Evolutionary conservation across 2,113 vertebrate genomes (phyloP).

Genomic region (Taxidea taxus): DNA sequence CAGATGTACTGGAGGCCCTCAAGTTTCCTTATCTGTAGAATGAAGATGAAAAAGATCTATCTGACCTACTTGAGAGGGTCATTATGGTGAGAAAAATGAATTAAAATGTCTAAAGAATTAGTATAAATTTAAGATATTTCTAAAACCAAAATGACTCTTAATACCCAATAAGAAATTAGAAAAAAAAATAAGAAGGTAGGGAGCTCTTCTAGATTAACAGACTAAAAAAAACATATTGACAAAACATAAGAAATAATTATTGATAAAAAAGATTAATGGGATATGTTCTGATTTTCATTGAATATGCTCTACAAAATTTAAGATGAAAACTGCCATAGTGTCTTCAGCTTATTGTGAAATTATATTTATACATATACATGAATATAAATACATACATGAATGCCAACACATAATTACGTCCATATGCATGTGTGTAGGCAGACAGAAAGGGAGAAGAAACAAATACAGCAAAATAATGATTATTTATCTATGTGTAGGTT

Average conservation of each 20-base stretch:
- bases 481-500: background rate
- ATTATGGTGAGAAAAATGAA: background rate
- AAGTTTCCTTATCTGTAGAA: background rate
- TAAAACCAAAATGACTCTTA: background rate
- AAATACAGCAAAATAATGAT: background rate
- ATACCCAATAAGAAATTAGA: no score
- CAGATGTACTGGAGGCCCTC: no score
- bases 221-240: background rate
- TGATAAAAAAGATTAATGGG: background rate
- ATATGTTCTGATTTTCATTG: background rate
- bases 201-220: background rate
- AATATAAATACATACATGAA: background rate
- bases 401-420: background rate
- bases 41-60: background rate
- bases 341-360: background rate
- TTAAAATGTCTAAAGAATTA: background rate
- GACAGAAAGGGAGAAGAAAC: background rate
- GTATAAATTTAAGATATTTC: background rate
- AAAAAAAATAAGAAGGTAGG: background rate
- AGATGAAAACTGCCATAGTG: background rate
- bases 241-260: background rate
- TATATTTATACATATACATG: background rate
- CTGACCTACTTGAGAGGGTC: background rate
- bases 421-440: background rate
- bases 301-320: background rate